These are phyloP conservation scores for Acanthis flammea DNA, from an alignment of 2,797 vertebrate genomes.

Conservation along the genomic window DNA sequence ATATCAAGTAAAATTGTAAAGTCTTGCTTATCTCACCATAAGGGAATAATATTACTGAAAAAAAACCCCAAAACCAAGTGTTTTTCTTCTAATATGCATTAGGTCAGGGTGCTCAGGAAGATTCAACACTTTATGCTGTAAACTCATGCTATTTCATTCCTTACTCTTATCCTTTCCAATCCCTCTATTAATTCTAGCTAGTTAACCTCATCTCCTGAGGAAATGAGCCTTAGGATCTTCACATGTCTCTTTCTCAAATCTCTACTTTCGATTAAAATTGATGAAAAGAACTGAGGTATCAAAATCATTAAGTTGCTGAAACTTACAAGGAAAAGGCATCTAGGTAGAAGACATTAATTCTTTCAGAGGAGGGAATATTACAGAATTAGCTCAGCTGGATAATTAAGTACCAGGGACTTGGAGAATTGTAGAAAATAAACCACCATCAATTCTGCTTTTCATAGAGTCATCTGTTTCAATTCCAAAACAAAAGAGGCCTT, in stretches of 20 bases:
- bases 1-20: background rate
- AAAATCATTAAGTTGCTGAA: background rate
- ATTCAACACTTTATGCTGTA: background rate
- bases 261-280: background rate
- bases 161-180: background rate
- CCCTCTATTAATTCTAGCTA: background rate
- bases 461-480: background rate
- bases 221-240: background rate
- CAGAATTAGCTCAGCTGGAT: background rate
- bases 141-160: background rate
- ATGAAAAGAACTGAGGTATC: background rate
- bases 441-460: background rate
- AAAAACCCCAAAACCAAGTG: fast-evolving
- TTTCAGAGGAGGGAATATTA: background rate
- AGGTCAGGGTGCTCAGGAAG: background rate
- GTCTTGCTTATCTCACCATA: background rate
- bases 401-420: background rate
- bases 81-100: background rate
- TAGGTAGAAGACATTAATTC: background rate
- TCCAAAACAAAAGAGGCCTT: background rate
- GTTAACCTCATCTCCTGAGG: background rate
- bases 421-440: background rate
- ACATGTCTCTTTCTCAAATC: background rate
- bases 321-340: background rate
- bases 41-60: background rate